Base-by-base conservation (phyloP, 2,113 vertebrate species). In the Stegastes partitus region DNA sequence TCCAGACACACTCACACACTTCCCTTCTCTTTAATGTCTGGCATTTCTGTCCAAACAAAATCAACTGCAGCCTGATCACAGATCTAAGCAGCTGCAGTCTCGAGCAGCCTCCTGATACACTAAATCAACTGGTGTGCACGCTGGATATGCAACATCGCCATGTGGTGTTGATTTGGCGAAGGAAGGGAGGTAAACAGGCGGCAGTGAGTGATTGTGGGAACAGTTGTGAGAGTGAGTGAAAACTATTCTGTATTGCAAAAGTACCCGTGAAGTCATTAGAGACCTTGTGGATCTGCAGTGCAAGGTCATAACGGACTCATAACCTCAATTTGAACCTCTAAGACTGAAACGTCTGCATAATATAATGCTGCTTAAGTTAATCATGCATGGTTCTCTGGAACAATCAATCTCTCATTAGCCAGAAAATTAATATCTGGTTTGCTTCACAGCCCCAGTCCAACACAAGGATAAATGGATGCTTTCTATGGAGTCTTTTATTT, bases 41-140 rank as follows among this genome's bases (percentile, higher is more conserved):
- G 9, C 51, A 34, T 74, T 72, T 67, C 49, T 51, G 62, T 73
- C 54, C 50, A 86, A 84, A 87, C 74, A 70, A 67, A 81, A 72
- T 70, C 51, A 81, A 70, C 74, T 67, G 34, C n/a, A 56, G 68
- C 34, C 67, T 76, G 72, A 86, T 76, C 79, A 42, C 25, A 67
- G 59, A 71, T 47, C 21, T 45, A 71, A 81, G 77, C 85, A 79
- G 81, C 83, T 86, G 81, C 82, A 74, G 76, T 18, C 55, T 74
- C 25, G 2, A 34, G 31, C 31, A 34, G 65, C 80, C 62, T 85
- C 69, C 59, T 65, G 39, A 65, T 77, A 68, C 71, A 71, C 31
- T 54, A 69, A 79, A 47, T 70, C 68, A 64, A 50, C 78, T 57
- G 26, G 21, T 58, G 54, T 31, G 51, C 44, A 61, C 67, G 49